Percentiles rank a stretch among this genome's conserved stretches.
These are phyloP conservation scores for Porites lutea DNA, from an alignment of 64 coral and sea anemone genomes.

Conservation along the genomic window DNA sequence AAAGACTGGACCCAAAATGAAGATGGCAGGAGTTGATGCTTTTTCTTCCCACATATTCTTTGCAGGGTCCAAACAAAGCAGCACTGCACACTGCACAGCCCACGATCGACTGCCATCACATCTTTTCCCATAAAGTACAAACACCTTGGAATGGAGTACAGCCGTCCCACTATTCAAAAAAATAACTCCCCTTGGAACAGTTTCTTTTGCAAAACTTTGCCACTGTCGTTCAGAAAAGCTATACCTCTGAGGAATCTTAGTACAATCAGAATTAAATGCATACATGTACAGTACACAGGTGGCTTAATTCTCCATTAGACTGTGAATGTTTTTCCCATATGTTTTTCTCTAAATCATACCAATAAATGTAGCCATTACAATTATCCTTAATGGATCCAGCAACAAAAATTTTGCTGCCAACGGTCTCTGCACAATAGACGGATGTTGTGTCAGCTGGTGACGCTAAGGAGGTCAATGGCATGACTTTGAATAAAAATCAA, in stretches of 20 bases:
- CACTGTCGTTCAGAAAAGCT: not conserved
- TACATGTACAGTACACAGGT: not conserved
- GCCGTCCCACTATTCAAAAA: not conserved
- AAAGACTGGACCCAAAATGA: slow-evolving; percentile 11
- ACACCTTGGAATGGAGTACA: not conserved
- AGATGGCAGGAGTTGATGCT: not conserved
- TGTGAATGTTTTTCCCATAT: not conserved
- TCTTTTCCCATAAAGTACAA: not conserved
- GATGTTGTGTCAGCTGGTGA: not conserved
- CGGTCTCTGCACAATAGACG: not conserved
- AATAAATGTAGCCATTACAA: no score
- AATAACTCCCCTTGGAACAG: not conserved
- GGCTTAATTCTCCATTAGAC: not conserved
- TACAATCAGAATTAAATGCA: not conserved
- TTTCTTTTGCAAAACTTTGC: not conserved
- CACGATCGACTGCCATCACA: no score
- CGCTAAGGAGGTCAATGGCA: not conserved
- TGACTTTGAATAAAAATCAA: not conserved
- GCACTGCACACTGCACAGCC: no score
- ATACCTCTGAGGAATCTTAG: not conserved
- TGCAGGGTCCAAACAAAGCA: not conserved
- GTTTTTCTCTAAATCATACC: slow-evolving; percentile 5
- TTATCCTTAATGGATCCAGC: not conserved
- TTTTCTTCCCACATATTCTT: not conserved
- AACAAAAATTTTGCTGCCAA: not conserved